These are phyloP conservation scores for Leptura quadrifasciata DNA, from an alignment of 2,888 invertebrate species.

Conservation along the genomic window DNA sequence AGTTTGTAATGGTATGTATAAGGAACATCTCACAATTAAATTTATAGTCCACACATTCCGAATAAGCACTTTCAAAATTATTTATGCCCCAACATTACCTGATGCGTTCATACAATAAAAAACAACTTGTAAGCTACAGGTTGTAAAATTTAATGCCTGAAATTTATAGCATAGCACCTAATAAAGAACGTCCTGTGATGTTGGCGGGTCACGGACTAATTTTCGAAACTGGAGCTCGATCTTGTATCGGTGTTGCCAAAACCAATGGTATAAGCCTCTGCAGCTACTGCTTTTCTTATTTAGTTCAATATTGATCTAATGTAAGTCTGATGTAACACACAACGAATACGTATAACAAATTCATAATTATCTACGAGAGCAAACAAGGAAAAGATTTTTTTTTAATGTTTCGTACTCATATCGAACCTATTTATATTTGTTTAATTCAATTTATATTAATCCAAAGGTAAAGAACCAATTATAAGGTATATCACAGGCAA, in stretches of 20 bases:
- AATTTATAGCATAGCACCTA: conserved; percentile 66
- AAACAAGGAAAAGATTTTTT: too few relatives aligned
- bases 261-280: neutral
- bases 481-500: too few relatives aligned
- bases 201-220: conserved; percentile 61
- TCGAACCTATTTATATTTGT: too few relatives aligned
- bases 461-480: too few relatives aligned
- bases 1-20: conserved; percentile 57
- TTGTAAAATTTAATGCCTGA: conserved; percentile 65
- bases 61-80: conserved; percentile 65
- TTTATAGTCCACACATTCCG: conserved; percentile 64
- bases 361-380: too few relatives aligned
- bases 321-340: too few relatives aligned
- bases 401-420: too few relatives aligned
- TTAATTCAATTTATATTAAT: too few relatives aligned
- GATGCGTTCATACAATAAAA: conserved; percentile 63
- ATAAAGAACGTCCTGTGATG: conserved; percentile 62
- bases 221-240: conserved; percentile 58
- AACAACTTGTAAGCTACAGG: conserved; percentile 63
- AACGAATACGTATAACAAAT: too few relatives aligned
- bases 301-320: too few relatives aligned
- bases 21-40: conserved; percentile 63
- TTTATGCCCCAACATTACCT: conserved; percentile 64
- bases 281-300: neutral
- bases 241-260: neutral